Evolutionary conservation across 2,113 vertebrate genomes (phyloP), one percentile per base, ranked within the genome.

Genomic region (Callorhinus ursinus): DNA sequence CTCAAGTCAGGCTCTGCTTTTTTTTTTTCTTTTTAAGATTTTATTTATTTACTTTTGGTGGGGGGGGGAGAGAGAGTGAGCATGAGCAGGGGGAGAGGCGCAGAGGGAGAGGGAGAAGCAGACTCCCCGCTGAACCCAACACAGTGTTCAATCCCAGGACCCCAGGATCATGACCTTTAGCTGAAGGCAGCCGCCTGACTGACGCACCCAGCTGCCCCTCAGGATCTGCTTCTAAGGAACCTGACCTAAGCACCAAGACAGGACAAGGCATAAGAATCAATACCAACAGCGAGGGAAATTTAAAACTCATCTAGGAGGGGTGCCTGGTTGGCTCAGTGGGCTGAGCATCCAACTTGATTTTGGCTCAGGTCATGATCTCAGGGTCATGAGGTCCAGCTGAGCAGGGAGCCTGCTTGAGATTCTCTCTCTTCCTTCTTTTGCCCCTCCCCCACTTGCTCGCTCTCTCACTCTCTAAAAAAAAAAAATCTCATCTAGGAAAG

Each of bases 401-500:
- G 67, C 18, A 69, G 33, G n/a, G 18, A 19, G 67, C 36, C 8
- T 36, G 4, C 67, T 36, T 8, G 18, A 69, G 33, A n/a, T 69
- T 69, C 67, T n/a, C 33, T n/a, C 67, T n/a, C 18, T 36, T 69
- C 67, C 15, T 33, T 31, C 65, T 67, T 67, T 18, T 67, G 65
- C 63, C 63, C 61, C 63, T 22, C 28, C 28, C 28, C 28, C 63
- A 65, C 14, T 31, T 28, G 13, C 28, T 65, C 4, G 4, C 28
- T 24, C 22, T 5, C 63, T 63, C 4, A 10, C 61, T 65, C 61
- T 63, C 26, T 31, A 31, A 65, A 67, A 67, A 33, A 19, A 67
- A 63, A n/a, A 67, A 8, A 8, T 0, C 65, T 16, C 31, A 4
- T 5, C 0, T 0, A 8, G 36, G 53, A 46, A 76, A 76, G 72